Percentiles rank a stretch among this genome's conserved stretches.
Evolutionary conservation across 2,888 invertebrate genomes (phyloP).

Genomic region (Cataglyphis cursor): DNA sequence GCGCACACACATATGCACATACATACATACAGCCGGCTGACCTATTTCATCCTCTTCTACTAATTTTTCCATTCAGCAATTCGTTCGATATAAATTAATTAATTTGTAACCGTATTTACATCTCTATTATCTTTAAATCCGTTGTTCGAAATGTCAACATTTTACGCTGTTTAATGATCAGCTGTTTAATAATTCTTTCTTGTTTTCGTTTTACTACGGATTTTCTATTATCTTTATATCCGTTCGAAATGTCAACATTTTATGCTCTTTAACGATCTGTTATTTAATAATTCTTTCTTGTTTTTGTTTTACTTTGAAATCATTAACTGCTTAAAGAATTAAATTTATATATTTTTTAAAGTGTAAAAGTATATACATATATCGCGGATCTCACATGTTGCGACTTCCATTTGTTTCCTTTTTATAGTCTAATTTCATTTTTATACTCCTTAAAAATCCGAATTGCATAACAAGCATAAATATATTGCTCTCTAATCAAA

Average conservation of each 20-base stretch:
- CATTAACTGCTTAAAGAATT: neutral
- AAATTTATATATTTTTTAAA: neutral
- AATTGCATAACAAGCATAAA: neutral
- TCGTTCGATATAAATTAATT: constrained; percentile 8
- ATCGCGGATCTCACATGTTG: too few species aligned
- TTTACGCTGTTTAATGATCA: neutral
- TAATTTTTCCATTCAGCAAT: neutral
- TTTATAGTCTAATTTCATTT: neutral
- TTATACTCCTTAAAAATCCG: neutral
- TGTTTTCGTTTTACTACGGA: neutral
- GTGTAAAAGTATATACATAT: neutral
- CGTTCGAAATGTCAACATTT: neutral
- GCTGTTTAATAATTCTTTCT: neutral
- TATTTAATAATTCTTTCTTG: neutral
- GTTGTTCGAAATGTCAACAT: neutral
- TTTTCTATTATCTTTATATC: constrained; percentile 8
- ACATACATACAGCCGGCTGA: neutral
- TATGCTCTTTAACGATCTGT: neutral
- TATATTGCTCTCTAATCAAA: neutral
- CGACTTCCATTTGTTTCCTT: neutral
- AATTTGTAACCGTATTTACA: neutral
- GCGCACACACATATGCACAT: neutral
- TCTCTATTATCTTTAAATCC: constrained; percentile 13
- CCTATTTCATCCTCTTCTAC: constrained; percentile 17
- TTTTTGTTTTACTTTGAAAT: neutral